phyloP scores from a whole-genome alignment of 2,113 vertebrate species.

The Mustela lutreola region DNA sequence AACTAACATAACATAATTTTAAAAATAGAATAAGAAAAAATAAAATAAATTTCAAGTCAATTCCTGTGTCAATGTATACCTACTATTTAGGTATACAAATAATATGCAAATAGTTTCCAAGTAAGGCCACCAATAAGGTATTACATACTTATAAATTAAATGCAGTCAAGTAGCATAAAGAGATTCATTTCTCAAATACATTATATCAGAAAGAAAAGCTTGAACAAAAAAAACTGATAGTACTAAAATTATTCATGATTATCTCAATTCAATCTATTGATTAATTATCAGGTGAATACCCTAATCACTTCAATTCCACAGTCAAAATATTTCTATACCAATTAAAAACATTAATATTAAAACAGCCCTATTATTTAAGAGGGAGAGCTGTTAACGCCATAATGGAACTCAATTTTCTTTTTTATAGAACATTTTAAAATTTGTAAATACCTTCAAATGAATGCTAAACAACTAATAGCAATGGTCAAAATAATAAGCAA shows the following conservation, averaged over 20 bases:
- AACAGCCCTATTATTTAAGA: constrained; percentile 38
- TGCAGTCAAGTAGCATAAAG: not conserved
- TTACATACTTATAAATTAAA: not conserved
- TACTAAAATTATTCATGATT: constrained; percentile 17
- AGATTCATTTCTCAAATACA: not conserved
- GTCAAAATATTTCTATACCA: constrained; percentile 40
- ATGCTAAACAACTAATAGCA: constrained; percentile 7
- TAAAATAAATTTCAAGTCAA: constrained; percentile 7
- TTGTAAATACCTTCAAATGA: constrained; percentile 18
- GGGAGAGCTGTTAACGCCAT: not conserved
- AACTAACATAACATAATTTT: too few relatives aligned
- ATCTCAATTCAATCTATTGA: constrained; percentile 28
- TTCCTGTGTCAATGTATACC: constrained; percentile 7
- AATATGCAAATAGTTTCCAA: not conserved
- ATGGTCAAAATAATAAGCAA: constrained; percentile 36
- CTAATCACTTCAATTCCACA: not conserved
- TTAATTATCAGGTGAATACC: not conserved
- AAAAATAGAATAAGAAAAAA: too few relatives aligned
- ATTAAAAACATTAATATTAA: constrained; percentile 53
- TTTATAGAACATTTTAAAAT: constrained; percentile 30
- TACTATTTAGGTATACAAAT: constrained; percentile 48
- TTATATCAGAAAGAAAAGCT: not conserved
- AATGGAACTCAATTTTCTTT: constrained; percentile 19
- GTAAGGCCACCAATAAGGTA: not conserved
- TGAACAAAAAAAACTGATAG: not conserved